Base-by-base conservation (phyloP, 53 echinoderm and acorn worm species). In the Echinarachnius parma region DNA sequence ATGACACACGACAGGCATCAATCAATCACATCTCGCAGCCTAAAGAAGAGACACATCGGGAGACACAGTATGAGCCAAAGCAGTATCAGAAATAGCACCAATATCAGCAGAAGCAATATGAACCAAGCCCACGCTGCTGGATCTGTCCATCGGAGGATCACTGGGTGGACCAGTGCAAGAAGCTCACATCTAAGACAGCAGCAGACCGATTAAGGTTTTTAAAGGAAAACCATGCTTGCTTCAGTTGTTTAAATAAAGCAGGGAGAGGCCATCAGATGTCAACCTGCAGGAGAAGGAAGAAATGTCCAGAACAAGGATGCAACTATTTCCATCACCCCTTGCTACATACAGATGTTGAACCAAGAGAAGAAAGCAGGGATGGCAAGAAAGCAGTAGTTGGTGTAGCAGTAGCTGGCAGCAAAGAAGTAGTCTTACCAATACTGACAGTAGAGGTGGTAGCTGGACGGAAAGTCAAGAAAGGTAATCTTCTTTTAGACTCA, bases 181-280 rank as follows among this genome's bases (percentile, higher is more conserved):
- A 63, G n/a, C 19, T 74, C 0, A 71, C 27, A 0, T 28, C 28
- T 16, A 71, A 53, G 39, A 34, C 50, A 2, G 75, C 81, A 4
- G 16, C 46, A 26, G 65, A 84, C 2, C 33, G 83, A 14, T 28
- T 60, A 19, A 66, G 67, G 9, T 34, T 34, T 7, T 25, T 76
- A 9, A 80, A 69, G 37, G 80, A 83, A 0, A 79, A 66, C 14
- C 31, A 57, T 31, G 76, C 66, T 10, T 87, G 87, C 52, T 89
- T 84, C 48, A 80, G 77, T 36, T 89, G 89, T 54, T 66, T 89
- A 16, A 84, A 89, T 31, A 79, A 49, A 33, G 89, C 56, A 15
- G 77, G 89, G 2, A 76, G 37, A 48, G 29, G 68, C 7, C 89
- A 89, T 46, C 49, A 10, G n/a, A 56, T 84, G 37, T 25, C 59